These are phyloP conservation scores for Ips nitidus DNA, from an alignment of 1,140 invertebrate genomes.

Conservation along the genomic window DNA sequence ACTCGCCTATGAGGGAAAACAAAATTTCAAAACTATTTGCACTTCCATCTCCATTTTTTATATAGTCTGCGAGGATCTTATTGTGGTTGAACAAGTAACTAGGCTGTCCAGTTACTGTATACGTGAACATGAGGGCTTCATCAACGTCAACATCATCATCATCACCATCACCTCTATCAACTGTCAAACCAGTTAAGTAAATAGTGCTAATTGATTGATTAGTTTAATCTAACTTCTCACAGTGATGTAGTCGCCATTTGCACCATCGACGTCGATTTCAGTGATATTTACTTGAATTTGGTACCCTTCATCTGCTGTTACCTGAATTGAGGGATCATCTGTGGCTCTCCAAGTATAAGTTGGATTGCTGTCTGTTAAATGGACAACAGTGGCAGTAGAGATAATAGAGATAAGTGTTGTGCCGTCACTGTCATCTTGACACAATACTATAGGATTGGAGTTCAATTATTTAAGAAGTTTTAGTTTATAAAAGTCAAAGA, in stretches of 20 bases:
- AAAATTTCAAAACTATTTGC: constrained; percentile 4
- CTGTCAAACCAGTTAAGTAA: neutral
- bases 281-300: constrained; percentile 20
- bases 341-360: constrained; percentile 15
- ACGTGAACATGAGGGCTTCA: constrained; percentile 12
- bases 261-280: constrained; percentile 18
- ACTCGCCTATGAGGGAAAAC: constrained; percentile 24
- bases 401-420: neutral
- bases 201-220: neutral
- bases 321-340: neutral
- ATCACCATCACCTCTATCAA: neutral
- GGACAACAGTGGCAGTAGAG: too few relatives aligned
- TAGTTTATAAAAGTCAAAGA: too few relatives aligned
- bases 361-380: constrained; percentile 13
- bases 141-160: neutral
- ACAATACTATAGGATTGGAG: neutral
- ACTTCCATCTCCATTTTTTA: neutral
- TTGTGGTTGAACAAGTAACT: constrained; percentile 25
- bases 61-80: constrained; percentile 14
- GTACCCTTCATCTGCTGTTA: constrained; percentile 26
- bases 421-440: neutral
- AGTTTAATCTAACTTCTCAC: constrained; percentile 10
- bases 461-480: neutral
- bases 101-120: constrained; percentile 8
- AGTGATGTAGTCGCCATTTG: constrained; percentile 19